Base-by-base conservation (phyloP, 2,888 invertebrate species). In the Malacosoma neustria region DNA sequence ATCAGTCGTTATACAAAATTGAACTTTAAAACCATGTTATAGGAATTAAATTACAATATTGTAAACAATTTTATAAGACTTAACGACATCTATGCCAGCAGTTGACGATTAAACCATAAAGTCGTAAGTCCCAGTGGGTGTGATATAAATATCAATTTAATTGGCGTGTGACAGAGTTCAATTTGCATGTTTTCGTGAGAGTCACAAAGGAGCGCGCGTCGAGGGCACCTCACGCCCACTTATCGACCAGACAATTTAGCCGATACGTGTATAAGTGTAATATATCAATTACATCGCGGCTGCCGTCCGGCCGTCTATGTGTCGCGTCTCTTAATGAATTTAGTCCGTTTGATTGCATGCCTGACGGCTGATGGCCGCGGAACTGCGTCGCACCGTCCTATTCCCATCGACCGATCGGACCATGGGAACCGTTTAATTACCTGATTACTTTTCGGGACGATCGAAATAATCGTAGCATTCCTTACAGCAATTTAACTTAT, bases 191-290 rank as follows among this genome's bases (percentile, higher is more conserved):
- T 1, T 11, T 3, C 7, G n/a, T 7, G 4, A 1, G 3, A 4
- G 55, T 41, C 43, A 33, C 38, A 41, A 34, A 11, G 30, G 29
- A 40, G 45, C 32, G 34, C 6, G 14, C 15, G 36, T 34, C 41
- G 36, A 41, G 48, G 41, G 43, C 45, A 56, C 61, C 69, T 53
- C 68, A 59, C 80, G 80, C 79, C 80, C 76, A 79, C 79, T 76
- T 79, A 76, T 76, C 80, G 68, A 63, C 54, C 61, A 64, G 63
- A 69, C 75, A 73, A 72, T 74, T 74, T 70, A 73, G 61, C 65
- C 66, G 75, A 70, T 72, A 66, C 71, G 69, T 61, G 65, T 61
- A 60, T 64, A 60, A 61, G 63, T 65, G 69, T 70, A 67, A 73
- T 77, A 76, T 76, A 75, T 75, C 71, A 72, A 65, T 54, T 38